Percentiles rank a stretch among this genome's conserved stretches.
Evolutionary conservation across 2,113 vertebrate genomes (phyloP).

Genomic region (Theristicus caerulescens): DNA sequence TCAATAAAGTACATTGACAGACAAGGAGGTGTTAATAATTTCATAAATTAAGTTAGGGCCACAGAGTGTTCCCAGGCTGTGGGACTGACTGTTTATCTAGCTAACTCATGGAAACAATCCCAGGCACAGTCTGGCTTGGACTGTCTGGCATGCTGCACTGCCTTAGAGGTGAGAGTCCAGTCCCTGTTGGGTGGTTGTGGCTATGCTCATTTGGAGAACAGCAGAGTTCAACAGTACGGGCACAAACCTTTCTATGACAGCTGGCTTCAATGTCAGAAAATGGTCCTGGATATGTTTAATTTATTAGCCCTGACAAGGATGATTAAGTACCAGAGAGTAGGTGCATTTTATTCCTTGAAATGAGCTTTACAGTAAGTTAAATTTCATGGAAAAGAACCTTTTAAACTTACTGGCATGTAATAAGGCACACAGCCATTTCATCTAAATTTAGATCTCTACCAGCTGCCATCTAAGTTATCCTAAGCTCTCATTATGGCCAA

Average conservation of each 20-base stretch:
- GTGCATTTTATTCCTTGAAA: neutral
- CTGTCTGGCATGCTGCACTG: neutral
- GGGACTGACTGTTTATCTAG: neutral
- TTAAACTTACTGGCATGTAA: neutral
- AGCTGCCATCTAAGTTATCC: neutral
- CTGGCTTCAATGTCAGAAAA: neutral
- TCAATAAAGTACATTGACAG: neutral
- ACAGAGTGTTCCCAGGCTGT: rapidly evolving
- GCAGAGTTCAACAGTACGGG: neutral
- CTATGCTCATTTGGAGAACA: neutral
- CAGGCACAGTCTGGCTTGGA: neutral
- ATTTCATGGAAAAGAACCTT: neutral
- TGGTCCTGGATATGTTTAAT: neutral
- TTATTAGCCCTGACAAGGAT: neutral
- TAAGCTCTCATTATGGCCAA: neutral
- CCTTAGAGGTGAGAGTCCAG: rapidly evolving
- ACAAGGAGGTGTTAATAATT: neutral
- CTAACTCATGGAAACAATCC: neutral
- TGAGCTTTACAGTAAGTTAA: neutral
- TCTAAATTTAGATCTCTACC: neutral
- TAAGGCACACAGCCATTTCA: neutral
- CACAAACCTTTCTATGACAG: neutral
- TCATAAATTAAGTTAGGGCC: neutral
- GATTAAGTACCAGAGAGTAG: neutral
- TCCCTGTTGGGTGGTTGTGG: neutral